Evolutionary conservation across 35 echinoderm and acorn worm genomes (phyloP).

Genomic region (Amphiura filiformis): DNA sequence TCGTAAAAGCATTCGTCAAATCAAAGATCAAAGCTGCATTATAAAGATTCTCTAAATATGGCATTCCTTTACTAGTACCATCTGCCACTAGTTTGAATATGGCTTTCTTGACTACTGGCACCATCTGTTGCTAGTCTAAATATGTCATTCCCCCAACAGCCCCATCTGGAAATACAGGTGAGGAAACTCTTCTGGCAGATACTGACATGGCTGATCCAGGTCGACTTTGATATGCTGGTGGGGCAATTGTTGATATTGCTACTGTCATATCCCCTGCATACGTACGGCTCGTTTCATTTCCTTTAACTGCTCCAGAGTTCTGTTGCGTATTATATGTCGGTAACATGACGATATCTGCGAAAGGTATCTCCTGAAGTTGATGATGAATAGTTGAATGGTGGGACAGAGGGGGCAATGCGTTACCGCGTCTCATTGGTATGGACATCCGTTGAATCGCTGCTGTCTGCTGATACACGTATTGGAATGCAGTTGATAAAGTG

Average conservation of each 20-base stretch:
- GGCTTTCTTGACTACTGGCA: no score
- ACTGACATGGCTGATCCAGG: neutral
- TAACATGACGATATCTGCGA: neutral
- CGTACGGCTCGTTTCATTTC: neutral
- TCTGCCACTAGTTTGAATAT: no score
- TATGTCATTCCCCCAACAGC: neutral
- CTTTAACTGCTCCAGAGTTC: neutral
- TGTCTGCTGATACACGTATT: neutral
- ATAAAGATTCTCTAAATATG: no score
- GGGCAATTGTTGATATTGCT: neutral
- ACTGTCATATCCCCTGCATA: neutral
- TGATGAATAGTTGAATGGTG: neutral
- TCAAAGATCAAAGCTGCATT: no score
- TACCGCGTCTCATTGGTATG: neutral
- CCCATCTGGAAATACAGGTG: neutral
- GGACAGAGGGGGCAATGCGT: neutral
- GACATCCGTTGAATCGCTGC: neutral
- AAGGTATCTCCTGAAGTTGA: neutral
- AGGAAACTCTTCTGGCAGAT: neutral
- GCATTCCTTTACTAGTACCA: no score
- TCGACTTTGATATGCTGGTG: neutral
- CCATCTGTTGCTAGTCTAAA: no score
- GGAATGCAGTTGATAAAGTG: neutral
- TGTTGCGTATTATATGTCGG: neutral
- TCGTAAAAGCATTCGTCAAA: no score